Percentiles rank a stretch among this genome's conserved stretches.
Conservation (phyloP, 92 coral and sea anemone genomes). For the Heteractis magnifica region DNA sequence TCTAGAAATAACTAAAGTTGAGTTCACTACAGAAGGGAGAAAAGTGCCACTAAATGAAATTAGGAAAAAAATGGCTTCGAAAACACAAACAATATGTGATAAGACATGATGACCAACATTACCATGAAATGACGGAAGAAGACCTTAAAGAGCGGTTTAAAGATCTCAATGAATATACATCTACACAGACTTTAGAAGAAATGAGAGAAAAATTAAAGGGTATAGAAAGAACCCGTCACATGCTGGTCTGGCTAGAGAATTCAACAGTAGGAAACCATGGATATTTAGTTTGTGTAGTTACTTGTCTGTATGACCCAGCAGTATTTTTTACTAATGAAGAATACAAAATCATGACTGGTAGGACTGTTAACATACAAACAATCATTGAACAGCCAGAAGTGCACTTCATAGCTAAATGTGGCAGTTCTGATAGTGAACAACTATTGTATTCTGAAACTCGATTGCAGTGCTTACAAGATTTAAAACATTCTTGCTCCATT, state of each 20-base stretch:
- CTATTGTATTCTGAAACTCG: conserved; percentile 46
- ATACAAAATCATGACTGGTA: conserved; percentile 35
- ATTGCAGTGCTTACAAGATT: conserved; percentile 15
- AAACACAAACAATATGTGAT: conserved; percentile 17
- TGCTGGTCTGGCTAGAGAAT: conserved; percentile 30
- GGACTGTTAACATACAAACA: conserved; percentile 35
- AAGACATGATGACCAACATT: conserved; percentile 2
- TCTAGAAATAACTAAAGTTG: conserved; percentile 21
- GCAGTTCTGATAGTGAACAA: conserved; percentile 51
- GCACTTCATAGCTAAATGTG: conserved; percentile 49
- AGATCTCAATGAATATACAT: too few relatives aligned
- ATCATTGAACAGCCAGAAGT: conserved; percentile 49
- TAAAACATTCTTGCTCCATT: neutral
- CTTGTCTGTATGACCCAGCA: conserved; percentile 10
- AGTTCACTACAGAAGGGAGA: conserved; percentile 34
- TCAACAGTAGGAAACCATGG: conserved; percentile 52
- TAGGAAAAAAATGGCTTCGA: too few relatives aligned
- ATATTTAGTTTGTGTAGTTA: conserved; percentile 39
- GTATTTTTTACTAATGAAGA: conserved; percentile 34
- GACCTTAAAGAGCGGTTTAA: too few relatives aligned
- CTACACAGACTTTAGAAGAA: neutral
- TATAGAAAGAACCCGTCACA: conserved; percentile 29
- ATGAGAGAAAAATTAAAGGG: conserved; percentile 15
- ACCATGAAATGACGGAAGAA: neutral
- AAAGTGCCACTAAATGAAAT: too few relatives aligned